phyloP scores from a whole-genome alignment of 1,140 invertebrate species.

The Brachionus paranguensis region DNA sequence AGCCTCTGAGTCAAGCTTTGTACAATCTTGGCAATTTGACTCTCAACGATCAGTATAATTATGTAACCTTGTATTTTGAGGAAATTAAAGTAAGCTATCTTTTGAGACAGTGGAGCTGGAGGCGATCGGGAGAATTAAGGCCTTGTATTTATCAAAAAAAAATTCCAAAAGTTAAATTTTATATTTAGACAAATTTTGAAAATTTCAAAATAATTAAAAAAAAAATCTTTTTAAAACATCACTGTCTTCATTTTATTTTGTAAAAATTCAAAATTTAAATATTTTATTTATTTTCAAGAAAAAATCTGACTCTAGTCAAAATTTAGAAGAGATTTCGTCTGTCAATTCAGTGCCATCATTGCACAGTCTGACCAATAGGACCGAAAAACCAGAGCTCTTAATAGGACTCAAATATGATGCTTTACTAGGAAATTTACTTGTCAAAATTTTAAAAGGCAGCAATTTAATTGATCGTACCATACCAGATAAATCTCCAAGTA shows the following conservation, averaged over 20 bases:
- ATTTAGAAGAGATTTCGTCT: neutral
- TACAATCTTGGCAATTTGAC: neutral
- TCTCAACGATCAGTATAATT: neutral
- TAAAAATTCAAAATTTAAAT: neutral
- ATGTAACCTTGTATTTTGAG: constrained; percentile 11
- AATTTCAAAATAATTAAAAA: too few relatives aligned
- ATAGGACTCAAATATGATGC: constrained; percentile 29
- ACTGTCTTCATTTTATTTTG: neutral
- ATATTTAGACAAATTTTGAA: neutral
- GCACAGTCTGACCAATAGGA: neutral
- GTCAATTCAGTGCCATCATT: neutral
- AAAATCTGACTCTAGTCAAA: constrained; percentile 31
- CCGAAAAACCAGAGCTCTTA: neutral
- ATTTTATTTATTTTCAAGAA: neutral
- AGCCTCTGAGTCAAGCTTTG: neutral
- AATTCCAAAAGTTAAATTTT: too few relatives aligned
- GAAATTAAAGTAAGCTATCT: neutral
- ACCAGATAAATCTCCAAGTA: constrained; percentile 25
- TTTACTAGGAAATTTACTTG: constrained; percentile 16
- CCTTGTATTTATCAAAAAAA: too few relatives aligned
- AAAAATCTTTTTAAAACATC: neutral
- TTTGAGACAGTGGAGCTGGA: too few relatives aligned
- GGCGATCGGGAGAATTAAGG: too few relatives aligned
- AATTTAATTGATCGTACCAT: constrained; percentile 21
- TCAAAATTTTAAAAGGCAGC: neutral